Evolutionary conservation across 1,140 invertebrate species (phyloP).

Genomic region (Cyclargus thomasi): DNA sequence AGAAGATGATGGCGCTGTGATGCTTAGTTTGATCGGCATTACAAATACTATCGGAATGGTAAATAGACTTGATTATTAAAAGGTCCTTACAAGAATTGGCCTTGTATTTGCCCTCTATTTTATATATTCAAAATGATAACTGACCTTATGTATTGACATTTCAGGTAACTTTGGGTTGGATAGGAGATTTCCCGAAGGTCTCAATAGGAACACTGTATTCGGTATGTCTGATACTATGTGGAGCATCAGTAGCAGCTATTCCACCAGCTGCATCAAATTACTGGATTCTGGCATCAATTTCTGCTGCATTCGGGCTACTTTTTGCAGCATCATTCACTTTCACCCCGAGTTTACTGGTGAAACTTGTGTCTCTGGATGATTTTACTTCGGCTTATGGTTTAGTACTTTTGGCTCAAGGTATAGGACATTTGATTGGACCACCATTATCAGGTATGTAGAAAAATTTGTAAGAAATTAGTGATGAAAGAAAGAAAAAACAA

Average conservation of each 20-base stretch:
- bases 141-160: constrained; percentile 11
- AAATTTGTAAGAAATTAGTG: no score
- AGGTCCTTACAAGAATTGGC: not conserved
- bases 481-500: no score
- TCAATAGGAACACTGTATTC: constrained; percentile 88
- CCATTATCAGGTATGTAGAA: constrained; percentile 76
- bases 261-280: constrained; percentile 78
- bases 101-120: no score
- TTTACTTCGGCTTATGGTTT: constrained; percentile 94
- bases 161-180: constrained; percentile 90
- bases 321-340: constrained; percentile 92
- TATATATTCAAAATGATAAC: no score
- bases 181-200: constrained; percentile 90
- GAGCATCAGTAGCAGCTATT: constrained; percentile 81
- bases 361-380: constrained; percentile 81
- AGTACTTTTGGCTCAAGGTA: constrained; percentile 89
- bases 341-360: constrained; percentile 88
- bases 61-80: constrained; percentile 21
- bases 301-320: constrained; percentile 85
- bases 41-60: constrained; percentile 94
- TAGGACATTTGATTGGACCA: constrained; percentile 79
- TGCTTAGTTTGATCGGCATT: constrained; percentile 89
- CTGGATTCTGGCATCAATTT: constrained; percentile 74
- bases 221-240: constrained; percentile 84
- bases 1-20: constrained; percentile 83